Conservation (phyloP, 2,113 vertebrate species). For the Peromyscus polionotus region DNA sequence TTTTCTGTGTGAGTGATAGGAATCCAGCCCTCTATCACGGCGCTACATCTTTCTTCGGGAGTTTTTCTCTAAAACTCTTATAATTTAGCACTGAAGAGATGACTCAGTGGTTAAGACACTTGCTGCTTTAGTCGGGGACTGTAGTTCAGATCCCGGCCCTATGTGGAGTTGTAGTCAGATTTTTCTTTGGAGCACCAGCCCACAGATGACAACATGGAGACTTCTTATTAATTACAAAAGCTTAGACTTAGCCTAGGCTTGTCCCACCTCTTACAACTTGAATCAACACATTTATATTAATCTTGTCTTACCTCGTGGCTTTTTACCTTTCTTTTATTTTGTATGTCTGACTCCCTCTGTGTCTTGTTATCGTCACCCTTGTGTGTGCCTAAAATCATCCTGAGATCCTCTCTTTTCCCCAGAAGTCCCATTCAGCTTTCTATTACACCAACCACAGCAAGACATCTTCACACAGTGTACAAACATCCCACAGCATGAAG, state of each 20-base stretch:
- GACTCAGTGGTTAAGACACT: neutral
- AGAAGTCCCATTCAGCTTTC: neutral
- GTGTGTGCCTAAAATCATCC: neutral
- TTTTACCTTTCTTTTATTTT: neutral
- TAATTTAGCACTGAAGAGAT: neutral
- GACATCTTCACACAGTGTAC: neutral
- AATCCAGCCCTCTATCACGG: neutral
- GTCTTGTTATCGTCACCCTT: neutral
- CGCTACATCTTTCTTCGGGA: too few species aligned
- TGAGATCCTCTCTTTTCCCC: neutral
- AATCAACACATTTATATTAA: neutral
- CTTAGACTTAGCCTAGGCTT: neutral
- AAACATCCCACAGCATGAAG: neutral
- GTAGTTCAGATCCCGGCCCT: neutral
- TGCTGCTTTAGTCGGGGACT: neutral
- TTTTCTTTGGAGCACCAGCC: neutral
- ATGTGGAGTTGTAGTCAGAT: too few species aligned
- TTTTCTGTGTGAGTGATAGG: neutral
- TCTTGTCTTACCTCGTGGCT: neutral
- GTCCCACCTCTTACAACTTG: neutral
- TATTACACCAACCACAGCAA: neutral
- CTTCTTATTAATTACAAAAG: neutral
- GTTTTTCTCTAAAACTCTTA: neutral
- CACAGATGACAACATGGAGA: neutral
- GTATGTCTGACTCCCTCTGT: neutral